These are phyloP conservation scores for Coilia nasus DNA, from an alignment of 2,797 vertebrate species.

Conservation along the genomic window DNA sequence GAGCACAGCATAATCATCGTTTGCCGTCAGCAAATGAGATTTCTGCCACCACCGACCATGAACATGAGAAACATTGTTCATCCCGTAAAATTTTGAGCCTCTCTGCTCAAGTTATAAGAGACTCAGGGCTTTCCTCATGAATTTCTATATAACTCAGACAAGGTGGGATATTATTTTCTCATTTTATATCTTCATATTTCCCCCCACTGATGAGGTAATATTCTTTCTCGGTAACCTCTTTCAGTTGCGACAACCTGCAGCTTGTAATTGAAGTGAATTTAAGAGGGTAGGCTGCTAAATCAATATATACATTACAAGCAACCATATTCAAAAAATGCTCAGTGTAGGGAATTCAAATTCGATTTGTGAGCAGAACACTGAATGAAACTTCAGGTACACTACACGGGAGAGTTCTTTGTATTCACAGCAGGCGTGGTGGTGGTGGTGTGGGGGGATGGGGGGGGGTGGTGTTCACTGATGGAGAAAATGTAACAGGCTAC, in stretches of 20 bases:
- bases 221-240: neutral
- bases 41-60: conserved; percentile 3
- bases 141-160: neutral
- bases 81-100: neutral
- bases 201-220: neutral
- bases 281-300: neutral
- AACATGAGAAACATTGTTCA: neutral
- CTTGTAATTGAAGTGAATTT: conserved; percentile 11
- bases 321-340: conserved; percentile 14
- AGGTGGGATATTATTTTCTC: neutral
- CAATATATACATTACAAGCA: conserved; percentile 12
- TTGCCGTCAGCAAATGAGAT: conserved; percentile 15
- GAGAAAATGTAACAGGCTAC: neutral
- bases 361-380: neutral
- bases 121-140: neutral
- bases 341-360: neutral
- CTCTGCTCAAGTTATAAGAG: neutral
- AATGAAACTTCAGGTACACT: neutral
- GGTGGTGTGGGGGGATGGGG: too few species aligned
- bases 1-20: neutral
- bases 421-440: neutral
- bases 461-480: neutral
- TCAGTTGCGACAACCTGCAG: neutral
- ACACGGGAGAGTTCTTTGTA: neutral
- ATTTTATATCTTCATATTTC: neutral